Evolutionary conservation across 2,113 vertebrate genomes (phyloP).

Genomic region (Eulemur rufifrons): DNA sequence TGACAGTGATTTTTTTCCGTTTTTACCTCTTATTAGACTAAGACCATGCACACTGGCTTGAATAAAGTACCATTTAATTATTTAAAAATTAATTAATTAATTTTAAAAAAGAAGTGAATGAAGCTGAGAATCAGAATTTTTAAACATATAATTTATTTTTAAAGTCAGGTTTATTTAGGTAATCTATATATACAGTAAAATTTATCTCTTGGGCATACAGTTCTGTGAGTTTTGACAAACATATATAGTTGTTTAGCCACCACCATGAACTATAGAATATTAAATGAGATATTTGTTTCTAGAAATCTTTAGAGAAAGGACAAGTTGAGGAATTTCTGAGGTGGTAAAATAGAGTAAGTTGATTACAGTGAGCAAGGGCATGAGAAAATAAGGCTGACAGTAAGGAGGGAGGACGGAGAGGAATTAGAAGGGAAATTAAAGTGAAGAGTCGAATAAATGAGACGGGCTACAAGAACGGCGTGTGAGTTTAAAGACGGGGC

Average conservation of each 20-base stretch:
- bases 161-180: background rate
- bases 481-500: no score
- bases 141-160: background rate
- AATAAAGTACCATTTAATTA: no score
- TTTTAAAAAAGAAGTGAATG: no score
- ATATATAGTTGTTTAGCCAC: background rate
- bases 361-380: background rate
- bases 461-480: background rate
- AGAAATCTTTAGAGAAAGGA: background rate
- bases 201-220: background rate
- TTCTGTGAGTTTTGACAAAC: background rate
- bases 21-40: no score
- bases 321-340: background rate
- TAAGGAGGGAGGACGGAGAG: background rate
- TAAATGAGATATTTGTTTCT: background rate
- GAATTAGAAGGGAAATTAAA: background rate
- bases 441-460: background rate
- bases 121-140: background rate
- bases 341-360: background rate
- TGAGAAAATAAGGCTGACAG: background rate
- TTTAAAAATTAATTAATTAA: no score
- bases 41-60: no score
- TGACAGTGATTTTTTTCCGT: no score
- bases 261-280: background rate
- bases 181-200: background rate